Base-by-base conservation (phyloP, 2,113 vertebrate species). In the Aphelocoma coerulescens region DNA sequence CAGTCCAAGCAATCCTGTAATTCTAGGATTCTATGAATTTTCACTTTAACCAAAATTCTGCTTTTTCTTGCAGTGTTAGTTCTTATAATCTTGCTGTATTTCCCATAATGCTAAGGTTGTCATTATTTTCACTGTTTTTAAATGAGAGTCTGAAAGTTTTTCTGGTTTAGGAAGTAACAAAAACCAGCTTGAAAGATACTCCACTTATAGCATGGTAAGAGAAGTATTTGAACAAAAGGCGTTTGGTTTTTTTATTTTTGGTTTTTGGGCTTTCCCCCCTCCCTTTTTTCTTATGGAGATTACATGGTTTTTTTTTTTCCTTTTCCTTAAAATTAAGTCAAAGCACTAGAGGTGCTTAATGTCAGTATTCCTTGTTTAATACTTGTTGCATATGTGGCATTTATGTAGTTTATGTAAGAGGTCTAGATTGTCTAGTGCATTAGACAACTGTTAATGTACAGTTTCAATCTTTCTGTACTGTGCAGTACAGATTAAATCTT, bases 221-320 rank as follows among this genome's bases (percentile, higher is more conserved):
- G 5, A 57, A 51, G 3, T 26, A 17, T 89, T 73, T 68, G 27
- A 59, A 54, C 3, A 43, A 6, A 74, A 62, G 2, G 28, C 11
- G 4, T 9, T 33, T 23, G 39, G 24, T n/a, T 32, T 33, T 26
- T 26, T 2, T 72, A 62, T 11, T 24, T 66, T 30, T 1, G 1
- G 3, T 24, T 78, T 63, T 33, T 11, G 2, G 2, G 16, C 1
- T 9, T 2, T 5, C 2, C 5, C 11, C 6, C 1, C 1, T 1
- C 1, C 1, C 1, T 28, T 72, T 76, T 73, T 73, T 10, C 14
- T 57, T 46, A 17, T 37, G 7, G 9, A 74, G 4, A 37, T 35
- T 14, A 16, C 3, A 52, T 27, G 3, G 12, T 12, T 41, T 18
- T 67, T 62, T 13, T 76, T 63, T 76, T 84, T 13, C 5, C 7